Evolutionary conservation across 35 echinoderm and acorn worm genomes (phyloP).

Genomic region (Acanthaster planci): DNA sequence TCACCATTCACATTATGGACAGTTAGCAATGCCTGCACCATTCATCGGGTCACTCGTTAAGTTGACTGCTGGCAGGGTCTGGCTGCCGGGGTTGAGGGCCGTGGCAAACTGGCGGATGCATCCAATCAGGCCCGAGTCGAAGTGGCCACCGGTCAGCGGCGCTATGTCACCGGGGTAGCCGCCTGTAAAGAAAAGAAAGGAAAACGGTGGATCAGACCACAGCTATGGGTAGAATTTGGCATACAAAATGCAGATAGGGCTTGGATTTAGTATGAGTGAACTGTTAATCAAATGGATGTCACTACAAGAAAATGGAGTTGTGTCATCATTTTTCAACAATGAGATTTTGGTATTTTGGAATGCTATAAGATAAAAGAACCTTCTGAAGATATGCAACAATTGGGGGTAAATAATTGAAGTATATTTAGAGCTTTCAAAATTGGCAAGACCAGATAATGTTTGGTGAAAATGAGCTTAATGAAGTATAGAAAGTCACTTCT

Average conservation of each 20-base stretch:
- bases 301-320: no score
- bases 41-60: conserved; percentile 43
- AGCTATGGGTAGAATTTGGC: background rate
- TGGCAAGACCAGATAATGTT: no score
- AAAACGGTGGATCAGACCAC: background rate
- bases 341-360: no score
- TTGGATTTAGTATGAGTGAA: background rate
- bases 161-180: conserved; percentile 59
- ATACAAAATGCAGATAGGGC: background rate
- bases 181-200: conserved; percentile 50
- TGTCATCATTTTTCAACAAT: no score
- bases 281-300: background rate
- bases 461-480: no score
- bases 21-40: conserved; percentile 63
- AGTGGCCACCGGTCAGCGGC: conserved; percentile 62
- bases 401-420: no score
- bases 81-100: conserved; percentile 65
- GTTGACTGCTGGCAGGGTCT: conserved; percentile 48
- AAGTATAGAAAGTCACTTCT: no score
- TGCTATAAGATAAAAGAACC: no score
- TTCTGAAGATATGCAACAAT: no score
- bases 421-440: no score
- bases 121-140: conserved; percentile 58
- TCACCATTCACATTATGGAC: conserved; percentile 1
- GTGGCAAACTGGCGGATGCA: conserved; percentile 75